phyloP scores from a whole-genome alignment of 2,113 vertebrate species.

The Campylomormyrus tamandua region DNA sequence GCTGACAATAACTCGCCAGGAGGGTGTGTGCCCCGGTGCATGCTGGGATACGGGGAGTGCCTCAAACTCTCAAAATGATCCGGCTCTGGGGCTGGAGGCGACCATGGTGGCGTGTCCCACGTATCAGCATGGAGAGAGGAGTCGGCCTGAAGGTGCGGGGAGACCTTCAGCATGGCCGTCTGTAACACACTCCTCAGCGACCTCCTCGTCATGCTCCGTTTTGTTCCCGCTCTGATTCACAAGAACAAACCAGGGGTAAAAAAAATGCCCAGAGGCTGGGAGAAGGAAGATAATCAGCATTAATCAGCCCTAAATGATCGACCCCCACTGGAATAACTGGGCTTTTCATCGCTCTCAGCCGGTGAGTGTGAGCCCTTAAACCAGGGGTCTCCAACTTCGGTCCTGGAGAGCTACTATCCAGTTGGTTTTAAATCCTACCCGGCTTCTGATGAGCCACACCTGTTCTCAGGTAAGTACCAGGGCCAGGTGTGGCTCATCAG shows the following conservation, averaged over 20 bases:
- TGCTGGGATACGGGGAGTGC: conserved; percentile 9
- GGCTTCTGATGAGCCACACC: too few species aligned
- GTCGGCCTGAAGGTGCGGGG: not conserved
- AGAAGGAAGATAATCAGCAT: not conserved
- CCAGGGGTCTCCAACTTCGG: too few species aligned
- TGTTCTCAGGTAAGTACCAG: too few species aligned
- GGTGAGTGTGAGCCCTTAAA: not conserved
- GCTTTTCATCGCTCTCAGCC: not conserved
- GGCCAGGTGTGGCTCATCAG: too few species aligned
- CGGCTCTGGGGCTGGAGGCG: conserved; percentile 45
- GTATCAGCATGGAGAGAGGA: conserved; percentile 16
- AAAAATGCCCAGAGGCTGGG: not conserved
- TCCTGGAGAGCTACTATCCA: too few species aligned
- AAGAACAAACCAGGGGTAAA: not conserved
- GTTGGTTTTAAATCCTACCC: too few species aligned
- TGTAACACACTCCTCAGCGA: not conserved
- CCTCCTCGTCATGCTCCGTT: not conserved
- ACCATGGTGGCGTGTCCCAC: conserved; percentile 46
- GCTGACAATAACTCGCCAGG: not conserved
- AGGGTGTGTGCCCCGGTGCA: not conserved
- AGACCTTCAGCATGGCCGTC: not conserved
- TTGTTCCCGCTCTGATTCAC: not conserved
- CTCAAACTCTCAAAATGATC: conserved; percentile 33
- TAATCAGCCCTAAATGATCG: not conserved
- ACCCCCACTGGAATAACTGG: not conserved